Conservation (phyloP, 1,140 invertebrate species). For the Chironomus tepperi region DNA sequence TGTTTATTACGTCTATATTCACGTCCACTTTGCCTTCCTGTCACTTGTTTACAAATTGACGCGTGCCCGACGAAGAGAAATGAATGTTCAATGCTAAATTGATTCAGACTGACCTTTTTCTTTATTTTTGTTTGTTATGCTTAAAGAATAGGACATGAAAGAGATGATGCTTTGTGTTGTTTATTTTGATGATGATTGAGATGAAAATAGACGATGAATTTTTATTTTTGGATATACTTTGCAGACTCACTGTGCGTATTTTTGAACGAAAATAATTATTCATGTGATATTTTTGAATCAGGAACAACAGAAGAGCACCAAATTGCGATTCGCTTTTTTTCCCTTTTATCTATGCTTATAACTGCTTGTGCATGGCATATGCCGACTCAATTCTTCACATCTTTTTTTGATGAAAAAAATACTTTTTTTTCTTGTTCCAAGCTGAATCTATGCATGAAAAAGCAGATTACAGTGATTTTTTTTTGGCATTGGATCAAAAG, state of each 20-base stretch:
- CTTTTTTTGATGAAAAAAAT: background rate
- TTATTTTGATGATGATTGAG: background rate
- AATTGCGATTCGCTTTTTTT: background rate
- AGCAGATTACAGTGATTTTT: too few species aligned
- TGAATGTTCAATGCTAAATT: background rate
- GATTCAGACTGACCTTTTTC: background rate
- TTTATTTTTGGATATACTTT: background rate
- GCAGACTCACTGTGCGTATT: background rate
- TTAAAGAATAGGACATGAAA: too few species aligned
- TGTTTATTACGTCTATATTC: background rate
- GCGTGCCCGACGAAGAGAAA: background rate
- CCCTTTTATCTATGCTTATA: background rate
- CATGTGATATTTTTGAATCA: background rate
- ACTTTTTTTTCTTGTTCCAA: background rate
- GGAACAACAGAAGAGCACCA: background rate
- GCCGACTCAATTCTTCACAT: background rate
- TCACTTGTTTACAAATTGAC: background rate
- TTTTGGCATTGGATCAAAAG: background rate
- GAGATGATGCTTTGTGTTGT: too few species aligned
- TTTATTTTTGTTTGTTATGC: too few species aligned
- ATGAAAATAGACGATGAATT: too few species aligned
- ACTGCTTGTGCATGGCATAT: too few species aligned
- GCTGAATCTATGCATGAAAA: background rate
- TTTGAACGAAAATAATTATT: background rate
- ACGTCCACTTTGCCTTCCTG: background rate